Conservation (phyloP, 2,113 vertebrate species). For the Leptocoma aspasia region DNA sequence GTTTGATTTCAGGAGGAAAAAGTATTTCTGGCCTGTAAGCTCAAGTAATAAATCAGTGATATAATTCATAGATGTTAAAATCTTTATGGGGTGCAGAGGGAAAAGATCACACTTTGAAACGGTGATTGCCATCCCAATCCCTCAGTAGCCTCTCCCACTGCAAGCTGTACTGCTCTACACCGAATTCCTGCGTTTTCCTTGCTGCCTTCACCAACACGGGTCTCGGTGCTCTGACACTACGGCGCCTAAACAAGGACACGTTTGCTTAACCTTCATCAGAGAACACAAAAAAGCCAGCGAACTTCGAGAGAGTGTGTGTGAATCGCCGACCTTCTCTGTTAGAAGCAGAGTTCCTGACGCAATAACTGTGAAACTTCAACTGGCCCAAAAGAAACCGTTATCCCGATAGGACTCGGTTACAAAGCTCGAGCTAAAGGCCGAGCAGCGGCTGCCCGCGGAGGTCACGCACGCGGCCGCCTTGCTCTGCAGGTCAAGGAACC, state of each 20-base stretch:
- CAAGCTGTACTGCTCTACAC: not conserved
- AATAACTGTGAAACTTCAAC: not conserved
- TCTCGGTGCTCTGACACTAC: not conserved
- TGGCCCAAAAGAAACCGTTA: not conserved
- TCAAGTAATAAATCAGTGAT: not conserved
- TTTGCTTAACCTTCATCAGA: not conserved
- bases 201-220: not conserved
- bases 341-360: not conserved
- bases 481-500: not conserved
- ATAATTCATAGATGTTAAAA: not conserved
- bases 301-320: accelerated
- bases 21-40: not conserved
- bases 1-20: not conserved
- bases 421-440: not conserved
- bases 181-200: too few species aligned
- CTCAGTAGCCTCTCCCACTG: not conserved
- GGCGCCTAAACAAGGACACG: not conserved
- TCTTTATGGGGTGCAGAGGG: not conserved
- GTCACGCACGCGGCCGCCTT: not conserved
- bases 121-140: too few species aligned
- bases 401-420: accelerated
- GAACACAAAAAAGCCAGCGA: not conserved
- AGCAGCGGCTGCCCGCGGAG: not conserved
- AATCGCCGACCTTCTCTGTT: not conserved
- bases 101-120: not conserved